Conservation (phyloP, 2,888 invertebrate genomes). For the Xestia rhomboidea region DNA sequence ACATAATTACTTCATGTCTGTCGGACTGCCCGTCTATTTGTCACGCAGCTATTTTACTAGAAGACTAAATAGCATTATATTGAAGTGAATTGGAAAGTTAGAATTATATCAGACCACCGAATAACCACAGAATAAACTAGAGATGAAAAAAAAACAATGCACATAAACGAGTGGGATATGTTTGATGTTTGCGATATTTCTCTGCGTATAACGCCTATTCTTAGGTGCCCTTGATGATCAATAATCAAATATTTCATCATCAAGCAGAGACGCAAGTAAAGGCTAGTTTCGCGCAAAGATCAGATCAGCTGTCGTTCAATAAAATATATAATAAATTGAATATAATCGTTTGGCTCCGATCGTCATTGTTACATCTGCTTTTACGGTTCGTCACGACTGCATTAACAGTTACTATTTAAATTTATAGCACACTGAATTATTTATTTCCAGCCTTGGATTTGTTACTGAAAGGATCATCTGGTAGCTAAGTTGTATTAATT, state of each 20-base stretch:
- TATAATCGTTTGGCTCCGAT: constrained; percentile 46
- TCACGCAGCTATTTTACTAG: background rate
- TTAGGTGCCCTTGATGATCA: background rate
- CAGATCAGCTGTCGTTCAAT: constrained; percentile 54
- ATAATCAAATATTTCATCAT: constrained; percentile 8
- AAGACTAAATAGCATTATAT: background rate
- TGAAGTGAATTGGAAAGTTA: background rate
- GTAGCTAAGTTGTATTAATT: constrained; percentile 54
- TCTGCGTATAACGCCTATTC: background rate
- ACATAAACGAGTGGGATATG: background rate
- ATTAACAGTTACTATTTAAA: constrained; percentile 65
- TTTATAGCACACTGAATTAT: constrained; percentile 57
- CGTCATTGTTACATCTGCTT: constrained; percentile 65
- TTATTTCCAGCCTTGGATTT: constrained; percentile 59
- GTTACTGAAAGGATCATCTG: constrained; percentile 49
- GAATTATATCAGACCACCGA: background rate
- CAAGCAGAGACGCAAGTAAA: constrained; percentile 18
- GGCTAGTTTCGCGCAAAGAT: constrained; percentile 36
- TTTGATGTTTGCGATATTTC: background rate
- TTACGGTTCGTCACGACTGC: constrained; percentile 67
- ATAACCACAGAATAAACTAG: background rate
- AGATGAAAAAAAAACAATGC: background rate
- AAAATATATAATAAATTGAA: constrained; percentile 51
- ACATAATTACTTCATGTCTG: background rate
- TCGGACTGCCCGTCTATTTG: background rate